phyloP scores from a whole-genome alignment of 2,113 vertebrate genomes.

The Erythrocebus patas region DNA sequence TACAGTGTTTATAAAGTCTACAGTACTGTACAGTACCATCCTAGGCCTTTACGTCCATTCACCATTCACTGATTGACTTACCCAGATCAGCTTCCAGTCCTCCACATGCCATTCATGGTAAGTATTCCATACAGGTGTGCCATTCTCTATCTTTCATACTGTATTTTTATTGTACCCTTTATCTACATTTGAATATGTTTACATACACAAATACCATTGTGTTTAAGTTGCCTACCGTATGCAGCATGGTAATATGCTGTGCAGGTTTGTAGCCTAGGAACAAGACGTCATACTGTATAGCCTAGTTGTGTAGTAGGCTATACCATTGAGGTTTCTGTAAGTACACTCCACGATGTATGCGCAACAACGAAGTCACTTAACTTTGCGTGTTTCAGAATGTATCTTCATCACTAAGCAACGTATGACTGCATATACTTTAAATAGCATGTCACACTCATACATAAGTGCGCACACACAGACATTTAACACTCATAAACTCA shows the following conservation, averaged over 20 bases:
- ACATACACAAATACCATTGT: not conserved
- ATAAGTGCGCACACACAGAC: accelerated
- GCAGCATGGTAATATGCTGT: not conserved
- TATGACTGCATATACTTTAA: not conserved
- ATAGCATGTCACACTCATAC: not conserved
- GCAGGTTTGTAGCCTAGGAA: not conserved
- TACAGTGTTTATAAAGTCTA: not conserved
- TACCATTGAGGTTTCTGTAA: not conserved
- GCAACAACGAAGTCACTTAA: not conserved
- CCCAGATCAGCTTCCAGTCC: not conserved
- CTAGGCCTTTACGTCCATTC: not conserved
- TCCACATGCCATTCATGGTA: not conserved
- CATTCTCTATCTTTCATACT: not conserved
- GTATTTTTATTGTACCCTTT: not conserved
- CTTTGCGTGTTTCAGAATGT: not conserved
- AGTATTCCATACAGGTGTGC: not conserved
- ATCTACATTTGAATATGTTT: not conserved
- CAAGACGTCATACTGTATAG: not conserved
- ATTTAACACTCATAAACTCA: not conserved
- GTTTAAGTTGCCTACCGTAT: not conserved
- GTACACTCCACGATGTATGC: not conserved
- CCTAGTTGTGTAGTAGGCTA: not conserved
- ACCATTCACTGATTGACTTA: not conserved
- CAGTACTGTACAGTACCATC: not conserved
- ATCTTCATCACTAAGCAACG: not conserved